Evolutionary conservation across 2,888 invertebrate genomes (phyloP).

Genomic region (Scaptomyza flava): DNA sequence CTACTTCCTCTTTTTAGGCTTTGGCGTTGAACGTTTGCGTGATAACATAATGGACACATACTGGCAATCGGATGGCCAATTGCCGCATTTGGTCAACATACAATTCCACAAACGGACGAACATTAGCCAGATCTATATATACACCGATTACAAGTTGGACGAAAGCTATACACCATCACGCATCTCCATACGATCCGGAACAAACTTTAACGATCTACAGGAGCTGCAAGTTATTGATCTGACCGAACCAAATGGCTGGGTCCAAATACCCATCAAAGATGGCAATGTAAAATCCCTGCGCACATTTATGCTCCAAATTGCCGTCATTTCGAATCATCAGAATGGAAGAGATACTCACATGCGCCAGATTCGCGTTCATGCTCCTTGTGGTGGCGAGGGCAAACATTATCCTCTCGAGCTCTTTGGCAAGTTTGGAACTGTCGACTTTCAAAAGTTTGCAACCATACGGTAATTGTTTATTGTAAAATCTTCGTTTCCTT

Average conservation of each 20-base stretch:
- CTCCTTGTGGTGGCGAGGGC: constrained; percentile 87
- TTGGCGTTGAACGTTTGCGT: constrained; percentile 98
- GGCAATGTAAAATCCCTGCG: constrained; percentile 94
- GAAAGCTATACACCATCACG: constrained; percentile 99
- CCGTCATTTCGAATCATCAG: constrained; percentile 98
- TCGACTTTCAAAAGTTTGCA: constrained; percentile 92
- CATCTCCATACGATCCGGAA: constrained; percentile 96
- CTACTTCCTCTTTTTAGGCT: constrained; percentile 87
- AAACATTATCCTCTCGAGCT: constrained; percentile 87
- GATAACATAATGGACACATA: constrained; percentile 98
- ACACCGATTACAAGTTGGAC: constrained; percentile 98
- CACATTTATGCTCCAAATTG: constrained; percentile 98
- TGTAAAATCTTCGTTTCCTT: no score
- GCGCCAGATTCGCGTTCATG: constrained; percentile 97
- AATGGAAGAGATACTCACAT: constrained; percentile 99
- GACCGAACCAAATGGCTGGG: constrained; percentile 98
- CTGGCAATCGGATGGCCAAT: constrained; percentile 99
- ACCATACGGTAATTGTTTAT: constrained; percentile 89
- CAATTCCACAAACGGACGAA: constrained; percentile 98
- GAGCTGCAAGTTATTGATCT: constrained; percentile 97
- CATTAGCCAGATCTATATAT: constrained; percentile 97
- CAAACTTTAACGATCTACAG: constrained; percentile 97
- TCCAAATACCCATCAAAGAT: constrained; percentile 95
- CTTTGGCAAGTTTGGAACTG: constrained; percentile 91
- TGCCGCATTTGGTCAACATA: constrained; percentile 98